Evolutionary conservation across 2,888 invertebrate species (phyloP), one percentile per base, ranked within the genome.

Genomic region (Sthenelais limicola): DNA sequence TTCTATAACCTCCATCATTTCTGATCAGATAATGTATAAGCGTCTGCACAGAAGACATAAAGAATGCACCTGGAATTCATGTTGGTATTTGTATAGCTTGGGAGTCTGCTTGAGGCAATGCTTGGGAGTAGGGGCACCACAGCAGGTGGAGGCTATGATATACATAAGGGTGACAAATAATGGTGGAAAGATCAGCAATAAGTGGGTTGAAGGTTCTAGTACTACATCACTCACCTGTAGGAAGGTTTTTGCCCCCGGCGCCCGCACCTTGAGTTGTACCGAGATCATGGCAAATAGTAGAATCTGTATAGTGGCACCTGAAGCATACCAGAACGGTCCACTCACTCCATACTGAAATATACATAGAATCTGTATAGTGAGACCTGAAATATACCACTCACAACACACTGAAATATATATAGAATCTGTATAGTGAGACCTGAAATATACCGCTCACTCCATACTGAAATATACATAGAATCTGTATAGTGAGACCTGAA

Each of bases 161-260:
- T n/a, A n/a, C n/a, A n/a, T n/a, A n/a, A n/a, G n/a, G n/a, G n/a
- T n/a, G n/a, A n/a, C n/a, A n/a, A n/a, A n/a, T n/a, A n/a, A n/a
- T n/a, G n/a, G n/a, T n/a, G n/a, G n/a, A n/a, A n/a, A n/a, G n/a
- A n/a, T n/a, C n/a, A n/a, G n/a, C n/a, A n/a, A n/a, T n/a, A n/a
- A n/a, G n/a, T n/a, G n/a, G n/a, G n/a, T n/a, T n/a, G n/a, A n/a
- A n/a, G n/a, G n/a, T n/a, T n/a, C n/a, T n/a, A n/a, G n/a, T n/a
- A n/a, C n/a, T n/a, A n/a, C n/a, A n/a, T n/a, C n/a, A n/a, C n/a
- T 84, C 28, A 85, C 83, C 74, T 87, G 87, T 4, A 88, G 81
- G 74, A 86, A 88, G 0, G 88, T 88, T 76, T 88, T 87, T 33
- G 88, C 87, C 5, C 88, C 88, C 0, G 88, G 88, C 0, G 88